phyloP scores from a whole-genome alignment of 2,797 vertebrate genomes.

The Dendrocincla fuliginosa region DNA sequence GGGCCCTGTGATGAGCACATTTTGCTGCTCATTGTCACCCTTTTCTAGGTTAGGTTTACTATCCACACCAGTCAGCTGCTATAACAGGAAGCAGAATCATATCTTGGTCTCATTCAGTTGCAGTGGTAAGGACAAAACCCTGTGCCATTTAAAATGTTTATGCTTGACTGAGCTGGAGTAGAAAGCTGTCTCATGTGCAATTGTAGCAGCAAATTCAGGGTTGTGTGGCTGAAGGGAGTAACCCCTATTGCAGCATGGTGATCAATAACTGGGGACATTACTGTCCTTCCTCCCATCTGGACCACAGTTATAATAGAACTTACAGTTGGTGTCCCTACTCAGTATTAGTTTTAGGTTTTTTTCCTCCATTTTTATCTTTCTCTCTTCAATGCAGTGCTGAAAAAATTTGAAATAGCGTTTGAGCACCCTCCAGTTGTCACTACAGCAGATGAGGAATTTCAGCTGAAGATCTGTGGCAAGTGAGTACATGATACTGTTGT shows the following conservation, averaged over 20 bases:
- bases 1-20: not conserved
- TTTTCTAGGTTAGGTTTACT: not conserved
- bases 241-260: not conserved
- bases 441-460: not conserved
- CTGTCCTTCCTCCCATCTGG: not conserved
- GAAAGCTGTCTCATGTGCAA: not conserved
- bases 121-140: not conserved
- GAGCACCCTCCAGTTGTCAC: not conserved
- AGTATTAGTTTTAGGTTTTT: fast-evolving
- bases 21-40: not conserved
- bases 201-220: not conserved
- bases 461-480: slow-evolving; percentile 21
- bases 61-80: not conserved
- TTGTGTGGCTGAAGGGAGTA: not conserved
- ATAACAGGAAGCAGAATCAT: not conserved
- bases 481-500: not conserved
- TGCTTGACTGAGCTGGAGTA: not conserved
- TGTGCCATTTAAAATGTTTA: not conserved
- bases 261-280: not conserved
- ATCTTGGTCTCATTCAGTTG: not conserved
- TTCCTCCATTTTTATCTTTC: not conserved
- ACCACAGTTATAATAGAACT: not conserved
- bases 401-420: not conserved
- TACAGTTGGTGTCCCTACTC: not conserved
- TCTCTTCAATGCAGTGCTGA: not conserved